phyloP scores from a whole-genome alignment of 2,888 invertebrate genomes.

The Operophtera brumata region DNA sequence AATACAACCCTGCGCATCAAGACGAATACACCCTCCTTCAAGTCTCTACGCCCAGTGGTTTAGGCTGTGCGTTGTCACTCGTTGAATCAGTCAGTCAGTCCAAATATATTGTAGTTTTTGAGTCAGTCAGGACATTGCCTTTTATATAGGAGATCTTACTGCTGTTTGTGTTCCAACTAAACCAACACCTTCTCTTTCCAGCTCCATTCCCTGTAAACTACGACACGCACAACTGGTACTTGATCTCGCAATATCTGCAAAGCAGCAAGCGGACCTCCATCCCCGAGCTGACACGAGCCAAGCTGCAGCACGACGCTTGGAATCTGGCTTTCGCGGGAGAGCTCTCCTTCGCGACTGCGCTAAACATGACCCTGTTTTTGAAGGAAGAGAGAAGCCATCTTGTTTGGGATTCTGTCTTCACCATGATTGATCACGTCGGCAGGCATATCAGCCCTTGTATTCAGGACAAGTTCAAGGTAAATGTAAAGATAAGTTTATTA shows the following conservation, averaged over 20 bases:
- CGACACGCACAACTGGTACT: slow-evolving; percentile 87
- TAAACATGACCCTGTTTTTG: slow-evolving; percentile 89
- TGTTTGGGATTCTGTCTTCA: slow-evolving; percentile 92
- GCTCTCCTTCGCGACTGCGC: slow-evolving; percentile 86
- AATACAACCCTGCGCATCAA: no score
- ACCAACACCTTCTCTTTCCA: slow-evolving; percentile 43
- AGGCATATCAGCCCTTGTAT: slow-evolving; percentile 83
- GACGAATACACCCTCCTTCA: no score
- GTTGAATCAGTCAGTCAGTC: no score
- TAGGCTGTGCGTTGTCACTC: no score
- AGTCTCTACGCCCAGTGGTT: no score
- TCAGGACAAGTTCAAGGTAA: slow-evolving; percentile 87
- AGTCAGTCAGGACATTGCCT: no score
- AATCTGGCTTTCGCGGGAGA: slow-evolving; percentile 89
- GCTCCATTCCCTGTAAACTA: slow-evolving; percentile 93
- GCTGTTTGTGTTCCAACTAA: no score
- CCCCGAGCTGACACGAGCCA: slow-evolving; percentile 87
- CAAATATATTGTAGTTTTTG: no score
- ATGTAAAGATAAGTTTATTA: no score
- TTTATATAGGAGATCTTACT: no score
- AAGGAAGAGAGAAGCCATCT: slow-evolving; percentile 86
- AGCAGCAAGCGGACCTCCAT: slow-evolving; percentile 77
- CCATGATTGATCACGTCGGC: slow-evolving; percentile 90
- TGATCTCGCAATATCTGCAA: slow-evolving; percentile 84
- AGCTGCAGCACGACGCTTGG: slow-evolving; percentile 89